Conservation (phyloP, 2,888 invertebrate species). For the Melinaea menophilus region DNA sequence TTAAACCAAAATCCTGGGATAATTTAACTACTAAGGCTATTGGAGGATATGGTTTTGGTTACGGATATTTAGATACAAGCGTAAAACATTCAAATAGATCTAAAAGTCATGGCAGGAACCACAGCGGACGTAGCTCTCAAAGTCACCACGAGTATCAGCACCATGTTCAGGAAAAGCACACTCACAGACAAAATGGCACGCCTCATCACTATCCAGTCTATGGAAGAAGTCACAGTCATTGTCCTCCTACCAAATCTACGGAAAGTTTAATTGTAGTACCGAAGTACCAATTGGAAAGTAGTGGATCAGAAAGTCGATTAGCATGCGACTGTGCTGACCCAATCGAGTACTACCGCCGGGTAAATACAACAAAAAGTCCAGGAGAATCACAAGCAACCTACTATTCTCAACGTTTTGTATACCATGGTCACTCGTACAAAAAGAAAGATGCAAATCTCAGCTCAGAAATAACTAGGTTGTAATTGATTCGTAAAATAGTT, state of each 20-base stretch:
- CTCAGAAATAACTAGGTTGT: constrained; percentile 84
- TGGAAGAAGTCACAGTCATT: constrained; percentile 72
- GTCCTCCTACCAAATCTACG: constrained; percentile 86
- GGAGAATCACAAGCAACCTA: constrained; percentile 59
- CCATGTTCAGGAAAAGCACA: constrained; percentile 60
- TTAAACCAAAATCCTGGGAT: constrained; percentile 93
- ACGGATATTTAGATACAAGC: constrained; percentile 86
- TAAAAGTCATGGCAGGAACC: constrained; percentile 73
- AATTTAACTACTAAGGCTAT: constrained; percentile 91
- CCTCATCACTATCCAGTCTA: constrained; percentile 70
- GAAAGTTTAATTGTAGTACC: constrained; percentile 86
- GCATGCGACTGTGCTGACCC: constrained; percentile 84
- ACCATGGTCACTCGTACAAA: constrained; percentile 72
- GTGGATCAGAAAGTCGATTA: constrained; percentile 81
- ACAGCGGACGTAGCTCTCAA: constrained; percentile 78
- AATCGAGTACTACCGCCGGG: constrained; percentile 61
- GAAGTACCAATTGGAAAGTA: constrained; percentile 79
- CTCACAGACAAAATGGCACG: constrained; percentile 66
- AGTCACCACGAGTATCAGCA: constrained; percentile 74
- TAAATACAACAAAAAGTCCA: constrained; percentile 53
- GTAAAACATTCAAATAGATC: constrained; percentile 63
- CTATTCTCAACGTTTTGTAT: constrained; percentile 69
- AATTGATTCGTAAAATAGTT: constrained; percentile 41
- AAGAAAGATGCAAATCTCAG: constrained; percentile 78
- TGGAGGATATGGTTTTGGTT: constrained; percentile 92